Conservation (phyloP, 2,113 vertebrate species). For the Pithys albifrons region DNA sequence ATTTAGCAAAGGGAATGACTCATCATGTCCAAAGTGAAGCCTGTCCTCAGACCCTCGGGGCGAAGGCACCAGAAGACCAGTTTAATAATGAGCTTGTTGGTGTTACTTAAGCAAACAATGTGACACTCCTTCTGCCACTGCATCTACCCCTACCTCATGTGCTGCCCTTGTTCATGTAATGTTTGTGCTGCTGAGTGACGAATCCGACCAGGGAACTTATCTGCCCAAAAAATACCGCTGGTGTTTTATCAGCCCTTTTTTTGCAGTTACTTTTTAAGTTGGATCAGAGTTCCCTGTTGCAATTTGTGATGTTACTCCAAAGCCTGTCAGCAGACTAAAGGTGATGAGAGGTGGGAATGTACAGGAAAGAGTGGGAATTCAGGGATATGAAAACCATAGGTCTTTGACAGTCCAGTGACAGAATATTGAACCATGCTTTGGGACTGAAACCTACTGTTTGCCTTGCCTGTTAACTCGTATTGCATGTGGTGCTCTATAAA, state of each 20-base stretch:
- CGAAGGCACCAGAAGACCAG: not conserved
- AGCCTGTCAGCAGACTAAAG: not conserved
- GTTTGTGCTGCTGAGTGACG: not conserved
- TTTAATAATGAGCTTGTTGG: not conserved
- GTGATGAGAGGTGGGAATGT: not conserved
- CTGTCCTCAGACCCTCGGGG: not conserved
- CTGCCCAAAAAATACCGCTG: not conserved
- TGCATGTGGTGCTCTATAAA: slow-evolving; percentile 28
- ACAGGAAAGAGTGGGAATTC: not conserved
- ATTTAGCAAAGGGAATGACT: not conserved
- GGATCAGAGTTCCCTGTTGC: not conserved
- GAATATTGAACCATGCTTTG: not conserved
- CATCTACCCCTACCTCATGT: not conserved
- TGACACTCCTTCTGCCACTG: not conserved
- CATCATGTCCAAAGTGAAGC: not conserved
- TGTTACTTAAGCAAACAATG: not conserved
- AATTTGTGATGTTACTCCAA: not conserved
- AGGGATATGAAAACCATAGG: not conserved
- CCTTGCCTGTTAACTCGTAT: not conserved
- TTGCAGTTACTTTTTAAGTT: not conserved
- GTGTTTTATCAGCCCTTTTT: not conserved
- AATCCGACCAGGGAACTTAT: not conserved
- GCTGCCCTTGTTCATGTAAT: not conserved
- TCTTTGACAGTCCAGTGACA: not conserved
- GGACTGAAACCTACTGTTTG: not conserved